These are phyloP conservation scores for Leiothrix lutea DNA, from an alignment of 2,113 vertebrate species.

Conservation along the genomic window DNA sequence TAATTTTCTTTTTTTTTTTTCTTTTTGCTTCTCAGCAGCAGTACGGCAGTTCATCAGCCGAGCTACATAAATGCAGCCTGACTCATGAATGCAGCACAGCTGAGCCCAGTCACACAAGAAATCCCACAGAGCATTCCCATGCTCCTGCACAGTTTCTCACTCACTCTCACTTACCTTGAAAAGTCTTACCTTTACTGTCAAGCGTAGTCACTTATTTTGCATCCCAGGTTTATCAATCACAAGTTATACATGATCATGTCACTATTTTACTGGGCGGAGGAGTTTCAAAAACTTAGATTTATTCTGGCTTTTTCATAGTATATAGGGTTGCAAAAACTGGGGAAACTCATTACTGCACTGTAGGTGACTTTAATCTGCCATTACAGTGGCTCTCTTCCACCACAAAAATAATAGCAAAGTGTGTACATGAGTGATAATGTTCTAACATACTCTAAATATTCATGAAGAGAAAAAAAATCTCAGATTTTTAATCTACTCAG, in stretches of 20 bases:
- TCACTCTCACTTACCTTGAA: neutral
- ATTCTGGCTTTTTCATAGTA: neutral
- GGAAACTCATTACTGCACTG: neutral
- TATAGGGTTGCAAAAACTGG: fast-evolving
- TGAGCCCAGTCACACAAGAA: neutral
- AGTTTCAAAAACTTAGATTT: neutral
- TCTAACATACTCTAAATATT: neutral
- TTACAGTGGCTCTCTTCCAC: neutral
- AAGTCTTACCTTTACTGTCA: neutral
- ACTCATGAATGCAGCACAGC: neutral
- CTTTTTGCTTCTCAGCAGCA: neutral
- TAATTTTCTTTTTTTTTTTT: neutral
- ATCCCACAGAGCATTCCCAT: neutral
- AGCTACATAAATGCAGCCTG: neutral
- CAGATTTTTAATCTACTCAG: neutral
- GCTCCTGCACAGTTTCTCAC: neutral
- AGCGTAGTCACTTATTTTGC: neutral
- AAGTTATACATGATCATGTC: neutral
- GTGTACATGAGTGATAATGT: neutral
- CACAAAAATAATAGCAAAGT: neutral
- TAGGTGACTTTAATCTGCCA: neutral
- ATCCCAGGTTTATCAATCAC: neutral
- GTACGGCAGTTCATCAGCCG: neutral
- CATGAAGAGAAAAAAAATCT: neutral
- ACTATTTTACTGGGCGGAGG: neutral